Percentiles rank a stretch among this genome's conserved stretches.
phyloP scores from a whole-genome alignment of 2,797 vertebrate species.

The Apogon hyalosoma region DNA sequence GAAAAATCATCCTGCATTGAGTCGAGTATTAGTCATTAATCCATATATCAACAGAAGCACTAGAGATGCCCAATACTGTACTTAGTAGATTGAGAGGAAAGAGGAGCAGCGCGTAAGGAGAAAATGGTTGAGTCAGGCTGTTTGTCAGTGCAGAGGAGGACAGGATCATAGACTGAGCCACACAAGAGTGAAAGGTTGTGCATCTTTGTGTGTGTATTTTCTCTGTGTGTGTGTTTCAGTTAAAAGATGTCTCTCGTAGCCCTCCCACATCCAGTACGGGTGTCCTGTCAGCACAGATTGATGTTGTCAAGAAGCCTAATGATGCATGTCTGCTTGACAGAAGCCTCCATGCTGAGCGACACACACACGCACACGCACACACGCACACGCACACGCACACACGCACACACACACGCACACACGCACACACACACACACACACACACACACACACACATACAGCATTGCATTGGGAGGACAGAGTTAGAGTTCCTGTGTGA shows the following conservation, averaged over 20 bases:
- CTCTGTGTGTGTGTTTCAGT: neutral
- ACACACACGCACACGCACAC: slow-evolving; percentile 1
- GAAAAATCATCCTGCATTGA: slow-evolving; percentile 9
- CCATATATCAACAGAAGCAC: slow-evolving; percentile 5
- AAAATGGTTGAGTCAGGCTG: slow-evolving; percentile 17
- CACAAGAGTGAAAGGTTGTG: slow-evolving; percentile 6
- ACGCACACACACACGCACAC: too few relatives aligned
- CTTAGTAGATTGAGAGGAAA: slow-evolving; percentile 20
- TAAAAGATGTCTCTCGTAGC: slow-evolving; percentile 7
- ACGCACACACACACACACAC: too few relatives aligned
- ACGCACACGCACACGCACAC: neutral
- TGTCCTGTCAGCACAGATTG: slow-evolving; percentile 29
- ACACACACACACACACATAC: neutral
- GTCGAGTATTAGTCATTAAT: slow-evolving; percentile 9
- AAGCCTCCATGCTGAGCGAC: slow-evolving; percentile 17
- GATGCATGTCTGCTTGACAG: slow-evolving; percentile 16
- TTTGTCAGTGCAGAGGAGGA: slow-evolving; percentile 27
- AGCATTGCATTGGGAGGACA: neutral
- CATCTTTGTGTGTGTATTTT: neutral
- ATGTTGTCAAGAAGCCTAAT: slow-evolving; percentile 48
- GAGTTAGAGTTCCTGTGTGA: too few relatives aligned
- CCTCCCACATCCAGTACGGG: slow-evolving; percentile 17
- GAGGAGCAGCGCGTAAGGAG: neutral
- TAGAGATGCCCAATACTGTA: neutral
- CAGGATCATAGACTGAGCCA: slow-evolving; percentile 19